Percentiles rank a stretch among this genome's conserved stretches.
Evolutionary conservation across 2,113 vertebrate genomes (phyloP).

Genomic region (Globicephala melas): DNA sequence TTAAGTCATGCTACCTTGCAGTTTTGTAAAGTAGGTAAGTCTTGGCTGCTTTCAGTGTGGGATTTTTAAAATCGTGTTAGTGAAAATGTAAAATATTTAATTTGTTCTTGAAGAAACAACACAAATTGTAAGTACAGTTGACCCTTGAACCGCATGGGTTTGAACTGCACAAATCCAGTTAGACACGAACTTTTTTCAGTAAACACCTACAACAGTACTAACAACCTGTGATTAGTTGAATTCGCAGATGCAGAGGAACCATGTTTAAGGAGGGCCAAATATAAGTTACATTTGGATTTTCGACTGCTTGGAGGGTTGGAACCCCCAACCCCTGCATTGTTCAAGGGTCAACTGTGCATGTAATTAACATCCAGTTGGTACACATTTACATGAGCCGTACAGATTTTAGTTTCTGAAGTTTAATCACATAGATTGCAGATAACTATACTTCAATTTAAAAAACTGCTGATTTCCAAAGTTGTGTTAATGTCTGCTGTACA

Average conservation of each 20-base stretch:
- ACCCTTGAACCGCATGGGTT: not conserved
- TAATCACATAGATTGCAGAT: not conserved
- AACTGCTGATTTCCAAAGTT: no score
- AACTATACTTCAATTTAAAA: no score
- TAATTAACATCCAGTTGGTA: constrained; percentile 7
- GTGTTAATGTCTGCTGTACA: not conserved
- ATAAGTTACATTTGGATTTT: not conserved
- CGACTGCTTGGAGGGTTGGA: not conserved
- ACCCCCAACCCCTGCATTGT: not conserved
- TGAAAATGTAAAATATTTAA: constrained; percentile 33
- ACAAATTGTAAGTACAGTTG: not conserved
- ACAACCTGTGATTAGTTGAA: not conserved
- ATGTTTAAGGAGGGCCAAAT: not conserved
- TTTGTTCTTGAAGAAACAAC: constrained; percentile 27
- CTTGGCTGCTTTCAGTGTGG: not conserved
- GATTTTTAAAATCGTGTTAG: not conserved
- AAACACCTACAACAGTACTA: not conserved
- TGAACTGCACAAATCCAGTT: not conserved
- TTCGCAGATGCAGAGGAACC: not conserved
- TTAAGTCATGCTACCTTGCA: not conserved
- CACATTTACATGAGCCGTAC: not conserved
- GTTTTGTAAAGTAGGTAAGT: constrained; percentile 8
- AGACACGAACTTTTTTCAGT: not conserved
- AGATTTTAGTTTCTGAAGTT: constrained; percentile 34
- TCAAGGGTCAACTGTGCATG: not conserved